Base-by-base conservation (phyloP, 2,113 vertebrate species). In the Taxidea taxus region DNA sequence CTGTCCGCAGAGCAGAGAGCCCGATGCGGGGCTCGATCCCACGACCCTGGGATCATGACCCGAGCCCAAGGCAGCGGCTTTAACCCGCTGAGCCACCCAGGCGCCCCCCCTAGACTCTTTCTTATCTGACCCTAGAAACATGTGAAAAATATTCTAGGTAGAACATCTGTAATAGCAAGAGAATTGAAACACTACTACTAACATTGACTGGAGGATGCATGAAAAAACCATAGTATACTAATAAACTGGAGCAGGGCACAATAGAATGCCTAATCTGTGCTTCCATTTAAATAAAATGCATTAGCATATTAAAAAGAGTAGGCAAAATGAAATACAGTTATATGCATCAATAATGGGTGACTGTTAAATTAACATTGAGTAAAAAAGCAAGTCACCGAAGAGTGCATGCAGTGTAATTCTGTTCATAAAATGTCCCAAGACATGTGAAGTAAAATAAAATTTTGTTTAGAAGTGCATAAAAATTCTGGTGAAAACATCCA, bases 361-460 rank as follows among this genome's bases (percentile, higher is more conserved):
- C n/a, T 51, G 54, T 44, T 64, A 85, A 90, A 90, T 14, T 60
- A 60, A 85, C 49, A 90, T 8, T 60, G 54, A 70, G 12, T 62
- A 49, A 80, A 56, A 74, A 90, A 78, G n/a, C 49, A 85, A 83
- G 78, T 87, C 7, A 82, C 56, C 39, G 74, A 95, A 80, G n/a
- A 88, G 72, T 25, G 31, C 7, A 86, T 25, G 56, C 2, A 49
- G 34, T 77, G 70, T 49, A 82, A 83, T 91, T 91, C 20, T 70
- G 72, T 44, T 68, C 87, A 90, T 70, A 47, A 80, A 47, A 70
- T 85, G 4, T 81, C 23, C 31, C 66, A 91, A 92, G 94, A 34
- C 12, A 54, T 74, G 42, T 68, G 15, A 31, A 75, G 44, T 72
- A 4, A 97, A 96, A 96, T 62, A 94, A 49, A 97, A 81, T 56